Percentiles rank a stretch among this genome's conserved stretches.
Conservation (phyloP, 2,797 vertebrate species). For the Echiichthys vipera region DNA sequence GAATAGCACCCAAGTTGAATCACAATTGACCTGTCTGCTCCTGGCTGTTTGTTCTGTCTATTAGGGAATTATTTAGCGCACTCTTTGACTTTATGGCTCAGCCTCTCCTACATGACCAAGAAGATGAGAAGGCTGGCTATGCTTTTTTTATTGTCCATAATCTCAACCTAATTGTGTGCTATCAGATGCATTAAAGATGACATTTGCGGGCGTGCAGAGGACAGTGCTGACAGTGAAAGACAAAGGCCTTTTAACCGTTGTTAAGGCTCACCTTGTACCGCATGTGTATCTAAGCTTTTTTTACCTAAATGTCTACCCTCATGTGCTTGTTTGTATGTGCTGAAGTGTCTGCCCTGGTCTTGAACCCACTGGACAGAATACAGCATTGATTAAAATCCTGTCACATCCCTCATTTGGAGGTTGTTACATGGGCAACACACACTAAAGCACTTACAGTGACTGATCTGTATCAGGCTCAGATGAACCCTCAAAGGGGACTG, state of each 20-base stretch:
- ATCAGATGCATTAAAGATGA: conserved; percentile 54
- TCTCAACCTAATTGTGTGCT: conserved; percentile 45
- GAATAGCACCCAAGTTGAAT: conserved; percentile 26
- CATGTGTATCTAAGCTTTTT: neutral
- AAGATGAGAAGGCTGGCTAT: conserved; percentile 4
- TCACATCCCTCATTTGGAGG: conserved; percentile 55
- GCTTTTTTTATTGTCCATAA: conserved; percentile 35
- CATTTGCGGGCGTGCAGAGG: conserved; percentile 54
- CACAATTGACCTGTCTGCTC: conserved; percentile 46
- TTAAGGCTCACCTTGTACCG: conserved; percentile 15
- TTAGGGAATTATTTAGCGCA: conserved; percentile 50
- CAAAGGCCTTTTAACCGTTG: conserved; percentile 33
- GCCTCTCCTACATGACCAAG: conserved; percentile 2
- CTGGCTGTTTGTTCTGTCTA: conserved; percentile 38
- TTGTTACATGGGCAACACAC: neutral
- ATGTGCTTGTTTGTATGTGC: neutral
- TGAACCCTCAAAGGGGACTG: conserved; percentile 13
- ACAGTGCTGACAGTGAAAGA: conserved; percentile 33
- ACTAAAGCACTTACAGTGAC: neutral
- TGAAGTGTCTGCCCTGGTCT: conserved; percentile 35
- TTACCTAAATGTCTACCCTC: neutral
- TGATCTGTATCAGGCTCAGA: conserved; percentile 8
- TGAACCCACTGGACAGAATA: conserved; percentile 33
- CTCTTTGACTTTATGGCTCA: conserved; percentile 24
- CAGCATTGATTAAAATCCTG: conserved; percentile 30